A percentile compares a stretch with the other conserved stretches of the same genome.
Conservation (phyloP, 2,797 vertebrate genomes). For the Carcharodon carcharias region DNA sequence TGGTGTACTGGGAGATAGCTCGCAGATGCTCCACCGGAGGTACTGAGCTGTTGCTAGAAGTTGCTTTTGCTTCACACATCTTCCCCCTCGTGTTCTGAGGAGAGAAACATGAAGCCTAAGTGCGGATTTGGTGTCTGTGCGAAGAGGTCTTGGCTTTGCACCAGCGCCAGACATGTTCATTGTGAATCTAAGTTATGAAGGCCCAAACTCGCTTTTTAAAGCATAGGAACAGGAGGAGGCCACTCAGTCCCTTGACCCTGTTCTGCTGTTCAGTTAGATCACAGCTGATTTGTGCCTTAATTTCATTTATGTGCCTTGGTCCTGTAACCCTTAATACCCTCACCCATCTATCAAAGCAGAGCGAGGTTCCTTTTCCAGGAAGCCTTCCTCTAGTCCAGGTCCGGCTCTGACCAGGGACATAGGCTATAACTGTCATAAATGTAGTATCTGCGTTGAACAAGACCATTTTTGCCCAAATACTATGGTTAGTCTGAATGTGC, state of each 20-base stretch:
- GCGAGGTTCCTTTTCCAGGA: background rate
- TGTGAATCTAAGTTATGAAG: background rate
- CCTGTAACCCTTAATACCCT: background rate
- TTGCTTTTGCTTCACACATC: background rate
- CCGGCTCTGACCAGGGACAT: background rate
- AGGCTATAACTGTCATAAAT: too few relatives aligned
- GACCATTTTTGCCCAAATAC: too few relatives aligned
- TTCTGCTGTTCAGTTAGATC: background rate
- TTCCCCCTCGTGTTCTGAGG: background rate
- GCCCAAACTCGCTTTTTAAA: background rate
- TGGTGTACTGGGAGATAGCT: conserved; percentile 96
- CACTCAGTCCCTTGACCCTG: background rate
- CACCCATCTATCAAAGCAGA: background rate
- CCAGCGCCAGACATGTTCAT: background rate
- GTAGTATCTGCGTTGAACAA: too few relatives aligned
- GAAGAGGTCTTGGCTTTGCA: background rate
- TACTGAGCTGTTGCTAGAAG: conserved; percentile 45
- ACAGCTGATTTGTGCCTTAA: background rate
- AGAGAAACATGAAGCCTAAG: background rate
- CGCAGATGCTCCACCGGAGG: conserved; percentile 90
- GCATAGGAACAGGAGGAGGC: background rate
- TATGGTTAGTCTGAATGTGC: too few relatives aligned
- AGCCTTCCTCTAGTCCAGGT: background rate
- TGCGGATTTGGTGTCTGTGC: background rate
- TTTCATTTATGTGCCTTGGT: background rate